These are phyloP conservation scores for Seladonia tumulorum DNA, from an alignment of 2,888 invertebrate genomes.

Conservation along the genomic window DNA sequence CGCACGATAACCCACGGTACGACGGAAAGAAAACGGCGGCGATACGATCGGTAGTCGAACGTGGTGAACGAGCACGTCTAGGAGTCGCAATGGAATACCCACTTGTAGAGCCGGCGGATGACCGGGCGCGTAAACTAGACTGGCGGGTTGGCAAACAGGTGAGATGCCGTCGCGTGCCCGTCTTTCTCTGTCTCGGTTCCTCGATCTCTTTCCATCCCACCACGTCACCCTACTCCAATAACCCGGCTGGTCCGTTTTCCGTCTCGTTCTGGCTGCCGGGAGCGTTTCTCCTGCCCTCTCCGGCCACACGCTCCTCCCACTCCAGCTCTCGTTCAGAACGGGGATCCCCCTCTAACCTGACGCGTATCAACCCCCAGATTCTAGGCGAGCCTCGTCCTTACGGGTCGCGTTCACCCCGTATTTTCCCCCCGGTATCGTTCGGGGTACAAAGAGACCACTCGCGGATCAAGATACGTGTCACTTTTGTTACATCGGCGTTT, in stretches of 20 bases:
- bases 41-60: constrained; percentile 2
- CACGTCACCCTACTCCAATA: constrained; percentile 46
- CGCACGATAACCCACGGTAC: constrained; percentile 2
- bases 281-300: constrained; percentile 28
- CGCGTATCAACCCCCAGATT: constrained; percentile 50
- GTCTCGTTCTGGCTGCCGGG: constrained; percentile 9
- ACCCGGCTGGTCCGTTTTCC: constrained; percentile 50
- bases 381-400: constrained; percentile 38
- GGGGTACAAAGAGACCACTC: background rate
- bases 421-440: background rate
- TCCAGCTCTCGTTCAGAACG: constrained; percentile 12
- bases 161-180: constrained; percentile 75
- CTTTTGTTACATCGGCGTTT: background rate
- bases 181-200: constrained; percentile 55
- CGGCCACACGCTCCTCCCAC: constrained; percentile 39
- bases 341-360: constrained; percentile 14
- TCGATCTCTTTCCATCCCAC: constrained; percentile 44
- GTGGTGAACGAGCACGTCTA: constrained; percentile 40
- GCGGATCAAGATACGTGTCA: background rate
- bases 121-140: constrained; percentile 80
- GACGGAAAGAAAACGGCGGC: constrained; percentile 15
- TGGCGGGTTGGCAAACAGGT: constrained; percentile 79
- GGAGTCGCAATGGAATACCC: constrained; percentile 61
- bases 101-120: constrained; percentile 78
- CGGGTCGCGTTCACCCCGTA: constrained; percentile 4